Evolutionary conservation across 2,888 invertebrate species (phyloP).

Genomic region (Chrysina gloriosa): DNA sequence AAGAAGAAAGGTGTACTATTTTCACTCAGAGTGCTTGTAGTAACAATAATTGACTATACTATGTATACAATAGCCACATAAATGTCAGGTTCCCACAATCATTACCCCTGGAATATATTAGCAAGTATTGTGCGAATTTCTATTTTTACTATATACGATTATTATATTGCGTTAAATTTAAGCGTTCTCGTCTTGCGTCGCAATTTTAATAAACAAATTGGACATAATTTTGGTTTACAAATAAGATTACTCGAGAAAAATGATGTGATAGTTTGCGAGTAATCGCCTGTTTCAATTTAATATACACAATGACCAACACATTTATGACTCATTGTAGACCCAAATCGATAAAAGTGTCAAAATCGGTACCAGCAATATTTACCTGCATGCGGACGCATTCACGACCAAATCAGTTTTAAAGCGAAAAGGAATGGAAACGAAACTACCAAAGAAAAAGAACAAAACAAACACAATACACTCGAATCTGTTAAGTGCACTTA

Average conservation of each 20-base stretch:
- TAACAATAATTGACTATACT: not conserved
- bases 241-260: no score
- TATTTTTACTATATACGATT: not conserved
- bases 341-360: constrained; percentile 28
- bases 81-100: constrained; percentile 15
- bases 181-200: no score
- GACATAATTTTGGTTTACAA: no score
- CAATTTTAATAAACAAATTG: no score
- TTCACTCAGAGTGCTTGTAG: not conserved
- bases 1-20: no score
- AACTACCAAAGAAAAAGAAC: not conserved
- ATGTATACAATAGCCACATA: not conserved
- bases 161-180: not conserved
- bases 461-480: constrained; percentile 10
- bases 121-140: no score
- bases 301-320: not conserved
- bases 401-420: constrained; percentile 3
- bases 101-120: not conserved
- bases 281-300: constrained; percentile 1
- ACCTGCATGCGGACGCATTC: constrained; percentile 27
- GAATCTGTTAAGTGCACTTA: constrained; percentile 17
- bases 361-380: not conserved
- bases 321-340: constrained; percentile 11
- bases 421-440: not conserved
- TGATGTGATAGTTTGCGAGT: constrained; percentile 8